Conservation (phyloP, 2,797 vertebrate species). For the Hybognathus amarus region DNA sequence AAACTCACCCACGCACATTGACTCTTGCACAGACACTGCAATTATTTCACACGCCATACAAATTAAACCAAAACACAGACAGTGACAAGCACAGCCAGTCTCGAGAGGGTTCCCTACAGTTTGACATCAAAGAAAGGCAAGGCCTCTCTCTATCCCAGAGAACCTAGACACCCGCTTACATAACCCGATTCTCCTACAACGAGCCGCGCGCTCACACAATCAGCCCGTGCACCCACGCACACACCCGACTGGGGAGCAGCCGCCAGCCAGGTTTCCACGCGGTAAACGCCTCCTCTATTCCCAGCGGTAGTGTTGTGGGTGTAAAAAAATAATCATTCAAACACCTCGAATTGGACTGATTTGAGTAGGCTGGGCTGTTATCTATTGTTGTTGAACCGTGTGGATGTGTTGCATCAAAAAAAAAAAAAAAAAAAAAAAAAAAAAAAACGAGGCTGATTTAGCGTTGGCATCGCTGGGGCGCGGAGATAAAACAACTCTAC, state of each 20-base stretch:
- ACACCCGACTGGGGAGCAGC: slow-evolving; percentile 9
- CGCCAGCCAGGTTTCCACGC: slow-evolving; percentile 7
- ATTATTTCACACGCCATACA: slow-evolving; percentile 1
- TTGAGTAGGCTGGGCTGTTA: slow-evolving; percentile 32
- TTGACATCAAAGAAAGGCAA: slow-evolving; percentile 54
- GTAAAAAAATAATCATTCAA: slow-evolving; percentile 14
- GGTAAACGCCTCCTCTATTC: slow-evolving; percentile 35
- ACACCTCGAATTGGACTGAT: slow-evolving; percentile 28
- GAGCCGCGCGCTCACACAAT: slow-evolving; percentile 47
- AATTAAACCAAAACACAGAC: slow-evolving; percentile 33
- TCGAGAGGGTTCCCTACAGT: slow-evolving; percentile 45
- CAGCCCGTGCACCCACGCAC: slow-evolving; percentile 28
- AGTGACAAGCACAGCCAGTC: slow-evolving; percentile 28
- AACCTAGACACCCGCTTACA: slow-evolving; percentile 53
- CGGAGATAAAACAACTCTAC: slow-evolving; percentile 41
- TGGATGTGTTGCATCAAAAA: not conserved
- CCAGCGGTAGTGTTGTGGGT: slow-evolving; percentile 27
- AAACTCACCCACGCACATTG: not conserved
- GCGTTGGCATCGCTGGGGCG: slow-evolving; percentile 16
- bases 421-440: not conserved
- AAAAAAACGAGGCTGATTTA: slow-evolving; percentile 11
- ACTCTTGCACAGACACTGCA: not conserved
- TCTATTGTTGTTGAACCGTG: slow-evolving; percentile 35
- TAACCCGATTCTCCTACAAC: slow-evolving; percentile 51
- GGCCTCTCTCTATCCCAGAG: slow-evolving; percentile 19